A percentile compares a stretch with the other conserved stretches of the same genome.
phyloP scores from a whole-genome alignment of 2,797 vertebrate species.

The Mus minutoides region DNA sequence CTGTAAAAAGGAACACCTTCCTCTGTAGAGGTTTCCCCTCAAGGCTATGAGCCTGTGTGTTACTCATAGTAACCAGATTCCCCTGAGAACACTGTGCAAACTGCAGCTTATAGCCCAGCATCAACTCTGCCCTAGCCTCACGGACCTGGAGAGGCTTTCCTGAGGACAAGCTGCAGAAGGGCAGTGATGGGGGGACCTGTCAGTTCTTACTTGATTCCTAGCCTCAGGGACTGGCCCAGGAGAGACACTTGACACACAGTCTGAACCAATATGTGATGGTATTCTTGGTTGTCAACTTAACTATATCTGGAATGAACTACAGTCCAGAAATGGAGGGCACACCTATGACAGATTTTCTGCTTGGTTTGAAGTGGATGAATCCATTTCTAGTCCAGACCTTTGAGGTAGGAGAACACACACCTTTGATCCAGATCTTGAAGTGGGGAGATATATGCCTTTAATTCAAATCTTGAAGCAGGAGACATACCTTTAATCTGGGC shows the following conservation, averaged over 20 bases:
- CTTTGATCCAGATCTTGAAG: neutral
- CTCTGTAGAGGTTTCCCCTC: neutral
- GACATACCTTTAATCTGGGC: neutral
- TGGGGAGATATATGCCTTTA: neutral
- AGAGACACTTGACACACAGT: too few relatives aligned
- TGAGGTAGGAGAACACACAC: neutral
- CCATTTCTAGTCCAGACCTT: neutral
- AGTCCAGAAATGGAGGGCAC: neutral
- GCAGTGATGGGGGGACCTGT: neutral
- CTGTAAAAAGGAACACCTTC: neutral
- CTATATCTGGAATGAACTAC: neutral
- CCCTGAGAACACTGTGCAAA: neutral
- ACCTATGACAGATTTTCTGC: neutral
- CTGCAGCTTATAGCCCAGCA: neutral
- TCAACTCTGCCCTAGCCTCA: neutral
- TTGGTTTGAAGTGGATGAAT: neutral
- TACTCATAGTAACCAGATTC: neutral
- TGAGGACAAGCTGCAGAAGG: neutral
- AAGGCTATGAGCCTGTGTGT: neutral
- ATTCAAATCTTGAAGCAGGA: neutral
- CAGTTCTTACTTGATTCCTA: neutral
- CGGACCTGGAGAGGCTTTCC: neutral
- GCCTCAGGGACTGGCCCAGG: neutral
- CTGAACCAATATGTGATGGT: neutral
- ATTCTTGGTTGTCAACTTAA: neutral